Evolutionary conservation across 30 jellyfish, hydroid and myxozoan genomes (phyloP).

Genomic region (Pelagia noctiluca): DNA sequence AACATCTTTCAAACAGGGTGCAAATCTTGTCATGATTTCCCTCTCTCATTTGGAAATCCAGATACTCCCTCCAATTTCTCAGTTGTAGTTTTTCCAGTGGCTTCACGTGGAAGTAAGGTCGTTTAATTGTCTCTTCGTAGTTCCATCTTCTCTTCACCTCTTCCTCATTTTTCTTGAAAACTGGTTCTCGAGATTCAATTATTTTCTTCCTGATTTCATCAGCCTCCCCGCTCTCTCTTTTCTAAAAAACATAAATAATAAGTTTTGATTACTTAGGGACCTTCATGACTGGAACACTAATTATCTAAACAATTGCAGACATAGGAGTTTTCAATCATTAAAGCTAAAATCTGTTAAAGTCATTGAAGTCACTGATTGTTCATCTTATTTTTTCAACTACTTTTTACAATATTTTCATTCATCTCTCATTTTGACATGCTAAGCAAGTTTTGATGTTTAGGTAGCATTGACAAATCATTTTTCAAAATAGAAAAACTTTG

Average conservation of each 20-base stretch:
- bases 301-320: no score
- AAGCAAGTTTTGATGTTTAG: no score
- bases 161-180: conserved; percentile 71
- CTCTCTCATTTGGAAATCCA: conserved; percentile 74
- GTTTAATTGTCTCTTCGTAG: conserved; percentile 89
- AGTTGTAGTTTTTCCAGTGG: conserved; percentile 92
- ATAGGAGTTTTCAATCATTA: no score
- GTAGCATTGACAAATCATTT: no score
- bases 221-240: conserved; percentile 30
- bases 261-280: background rate
- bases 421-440: no score
- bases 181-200: conserved; percentile 69
- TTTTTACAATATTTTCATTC: no score
- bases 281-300: background rate
- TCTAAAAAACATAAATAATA: background rate
- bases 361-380: no score
- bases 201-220: conserved; percentile 65
- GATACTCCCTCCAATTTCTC: conserved; percentile 92
- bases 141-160: conserved; percentile 88
- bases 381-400: no score
- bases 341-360: no score
- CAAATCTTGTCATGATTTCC: conserved; percentile 73
- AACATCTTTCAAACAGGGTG: conserved; percentile 89
- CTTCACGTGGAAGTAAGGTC: conserved; percentile 97
- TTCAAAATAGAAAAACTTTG: no score